Percentiles rank a stretch among this genome's conserved stretches.
These are phyloP conservation scores for Pterophyllum scalare DNA, from an alignment of 2,113 vertebrate species.

Conservation along the genomic window DNA sequence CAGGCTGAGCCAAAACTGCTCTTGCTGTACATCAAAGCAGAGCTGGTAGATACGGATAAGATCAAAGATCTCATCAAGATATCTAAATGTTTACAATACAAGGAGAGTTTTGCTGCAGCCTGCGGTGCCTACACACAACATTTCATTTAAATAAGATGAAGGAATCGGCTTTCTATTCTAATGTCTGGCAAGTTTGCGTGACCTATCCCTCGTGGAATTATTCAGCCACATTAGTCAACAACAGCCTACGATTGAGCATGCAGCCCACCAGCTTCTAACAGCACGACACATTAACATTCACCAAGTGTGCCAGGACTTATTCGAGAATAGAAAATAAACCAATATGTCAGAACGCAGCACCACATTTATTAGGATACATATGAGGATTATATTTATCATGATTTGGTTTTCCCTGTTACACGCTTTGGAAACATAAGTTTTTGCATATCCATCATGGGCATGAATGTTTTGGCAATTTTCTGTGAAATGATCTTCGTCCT, in stretches of 20 bases:
- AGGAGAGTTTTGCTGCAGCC: conserved; percentile 7
- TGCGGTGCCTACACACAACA: background rate
- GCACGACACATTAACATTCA: background rate
- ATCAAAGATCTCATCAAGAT: conserved; percentile 59
- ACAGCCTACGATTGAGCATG: background rate
- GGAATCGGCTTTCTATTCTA: conserved; percentile 3
- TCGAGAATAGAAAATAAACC: background rate
- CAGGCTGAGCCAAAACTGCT: conserved; percentile 22
- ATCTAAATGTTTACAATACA: conserved; percentile 42
- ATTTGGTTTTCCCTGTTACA: too few species aligned
- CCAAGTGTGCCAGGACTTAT: background rate
- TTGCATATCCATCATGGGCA: background rate
- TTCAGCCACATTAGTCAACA: background rate
- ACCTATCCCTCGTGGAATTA: background rate
- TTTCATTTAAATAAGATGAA: background rate
- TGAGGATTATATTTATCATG: too few species aligned
- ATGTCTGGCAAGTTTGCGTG: background rate
- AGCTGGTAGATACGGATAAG: conserved; percentile 24
- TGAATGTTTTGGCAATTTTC: background rate
- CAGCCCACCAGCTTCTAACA: background rate
- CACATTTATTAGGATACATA: background rate
- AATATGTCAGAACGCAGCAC: background rate
- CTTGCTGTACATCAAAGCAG: conserved; percentile 40
- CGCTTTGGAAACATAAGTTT: too few species aligned
- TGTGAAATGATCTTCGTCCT: background rate